Percentiles rank a stretch among this genome's conserved stretches.
These are phyloP conservation scores for Galleria mellonella DNA, from an alignment of 1,140 invertebrate species.

Conservation along the genomic window DNA sequence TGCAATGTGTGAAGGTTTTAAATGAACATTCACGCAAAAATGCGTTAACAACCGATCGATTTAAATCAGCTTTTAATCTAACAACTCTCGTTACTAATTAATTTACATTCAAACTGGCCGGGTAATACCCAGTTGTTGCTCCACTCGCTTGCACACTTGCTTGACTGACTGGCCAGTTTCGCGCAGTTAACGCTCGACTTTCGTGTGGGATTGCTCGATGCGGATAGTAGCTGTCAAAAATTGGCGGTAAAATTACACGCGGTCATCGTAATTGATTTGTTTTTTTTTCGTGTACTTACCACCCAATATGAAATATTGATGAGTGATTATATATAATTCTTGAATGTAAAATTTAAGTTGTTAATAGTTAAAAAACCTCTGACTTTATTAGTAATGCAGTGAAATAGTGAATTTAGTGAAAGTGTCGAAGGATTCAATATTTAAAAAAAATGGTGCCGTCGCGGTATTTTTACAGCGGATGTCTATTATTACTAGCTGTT, in stretches of 20 bases:
- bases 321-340: neutral
- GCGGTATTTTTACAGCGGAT: conserved; percentile 39
- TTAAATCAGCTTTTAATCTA: neutral
- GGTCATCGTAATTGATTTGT: conserved; percentile 8
- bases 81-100: conserved; percentile 14
- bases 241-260: conserved; percentile 18
- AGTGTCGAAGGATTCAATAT: conserved; percentile 44
- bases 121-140: conserved; percentile 31
- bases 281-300: conserved; percentile 6
- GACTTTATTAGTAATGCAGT: conserved; percentile 26
- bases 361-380: conserved; percentile 1
- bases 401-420: conserved; percentile 49
- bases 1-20: no score
- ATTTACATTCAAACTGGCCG: conserved; percentile 35
- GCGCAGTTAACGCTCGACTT: conserved; percentile 61
- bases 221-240: conserved; percentile 28
- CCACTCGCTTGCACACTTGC: conserved; percentile 18
- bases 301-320: neutral
- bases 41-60: neutral
- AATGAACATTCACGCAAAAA: neutral
- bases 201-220: conserved; percentile 39
- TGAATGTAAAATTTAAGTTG: conserved; percentile 2
- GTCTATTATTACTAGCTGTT: conserved; percentile 34
- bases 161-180: conserved; percentile 25
- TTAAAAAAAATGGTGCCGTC: conserved; percentile 47